Percentiles rank a stretch among this genome's conserved stretches.
phyloP scores from a whole-genome alignment of 2,113 vertebrate genomes.

The Ceyx melanurus region DNA sequence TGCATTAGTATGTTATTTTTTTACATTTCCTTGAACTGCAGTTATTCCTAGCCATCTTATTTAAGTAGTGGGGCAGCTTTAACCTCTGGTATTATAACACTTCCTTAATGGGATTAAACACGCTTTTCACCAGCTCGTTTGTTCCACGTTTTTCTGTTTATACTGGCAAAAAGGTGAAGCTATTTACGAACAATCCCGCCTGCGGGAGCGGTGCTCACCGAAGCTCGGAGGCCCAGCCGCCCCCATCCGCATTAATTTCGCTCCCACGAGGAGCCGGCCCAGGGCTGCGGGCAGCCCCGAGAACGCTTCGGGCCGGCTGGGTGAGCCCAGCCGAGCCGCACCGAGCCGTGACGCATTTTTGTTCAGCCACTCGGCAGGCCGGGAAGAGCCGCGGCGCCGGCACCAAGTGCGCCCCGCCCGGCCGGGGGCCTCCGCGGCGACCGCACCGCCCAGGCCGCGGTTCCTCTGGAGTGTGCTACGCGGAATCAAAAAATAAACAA shows the following conservation, averaged over 20 bases:
- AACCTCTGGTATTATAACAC: not conserved
- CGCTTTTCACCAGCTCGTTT: accelerated
- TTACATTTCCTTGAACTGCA: accelerated
- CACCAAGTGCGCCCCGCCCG: constrained; percentile 40
- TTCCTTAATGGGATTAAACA: accelerated
- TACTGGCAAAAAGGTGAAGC: accelerated
- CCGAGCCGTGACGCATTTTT: constrained; percentile 37
- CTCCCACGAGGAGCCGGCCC: not conserved
- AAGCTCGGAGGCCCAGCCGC: accelerated
- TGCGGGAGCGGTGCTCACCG: accelerated
- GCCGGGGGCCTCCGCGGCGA: not conserved
- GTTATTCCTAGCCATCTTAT: accelerated
- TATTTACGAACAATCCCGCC: accelerated
- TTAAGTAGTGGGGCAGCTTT: accelerated
- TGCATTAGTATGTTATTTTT: accelerated
- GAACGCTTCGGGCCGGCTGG: not conserved
- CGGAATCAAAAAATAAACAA: not conserved
- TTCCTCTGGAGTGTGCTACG: not conserved
- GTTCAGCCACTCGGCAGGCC: not conserved
- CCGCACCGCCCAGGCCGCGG: not conserved
- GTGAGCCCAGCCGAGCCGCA: not conserved
- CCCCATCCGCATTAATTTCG: accelerated
- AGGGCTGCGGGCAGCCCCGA: accelerated
- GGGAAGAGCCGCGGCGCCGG: not conserved
- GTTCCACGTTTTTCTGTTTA: accelerated